phyloP scores from a whole-genome alignment of 2,113 vertebrate species.

The Catagonus wagneri region DNA sequence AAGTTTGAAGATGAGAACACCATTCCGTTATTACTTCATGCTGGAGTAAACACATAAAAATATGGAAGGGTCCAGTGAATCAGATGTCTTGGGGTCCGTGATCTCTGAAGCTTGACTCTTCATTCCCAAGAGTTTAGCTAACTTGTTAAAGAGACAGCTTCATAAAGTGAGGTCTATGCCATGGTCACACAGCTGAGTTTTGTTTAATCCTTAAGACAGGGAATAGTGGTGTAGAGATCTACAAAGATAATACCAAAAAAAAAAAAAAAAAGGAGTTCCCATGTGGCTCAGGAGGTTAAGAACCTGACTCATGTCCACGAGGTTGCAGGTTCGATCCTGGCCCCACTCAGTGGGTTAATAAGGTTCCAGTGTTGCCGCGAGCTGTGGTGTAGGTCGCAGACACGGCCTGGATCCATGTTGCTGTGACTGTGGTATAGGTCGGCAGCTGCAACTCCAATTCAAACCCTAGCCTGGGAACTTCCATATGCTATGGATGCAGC shows the following conservation, averaged over 20 bases:
- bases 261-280: too few relatives aligned
- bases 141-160: background rate
- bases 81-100: background rate
- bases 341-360: too few relatives aligned
- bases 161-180: background rate
- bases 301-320: too few relatives aligned
- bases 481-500: too few relatives aligned
- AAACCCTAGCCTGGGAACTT: too few relatives aligned
- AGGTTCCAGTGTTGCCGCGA: too few relatives aligned
- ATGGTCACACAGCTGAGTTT: background rate
- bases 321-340: too few relatives aligned
- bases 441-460: too few relatives aligned
- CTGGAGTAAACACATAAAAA: constrained; percentile 3
- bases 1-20: constrained; percentile 38
- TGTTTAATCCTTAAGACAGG: background rate
- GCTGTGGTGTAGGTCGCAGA: too few relatives aligned
- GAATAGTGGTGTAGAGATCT: background rate
- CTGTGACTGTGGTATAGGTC: too few relatives aligned
- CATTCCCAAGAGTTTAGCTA: background rate
- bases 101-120: background rate
- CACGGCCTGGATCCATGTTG: too few relatives aligned
- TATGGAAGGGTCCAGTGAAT: background rate
- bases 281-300: too few relatives aligned
- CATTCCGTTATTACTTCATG: background rate
- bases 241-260: background rate